phyloP scores from a whole-genome alignment of 2,797 vertebrate genomes.

The Parauchenoglanis ngamensis region DNA sequence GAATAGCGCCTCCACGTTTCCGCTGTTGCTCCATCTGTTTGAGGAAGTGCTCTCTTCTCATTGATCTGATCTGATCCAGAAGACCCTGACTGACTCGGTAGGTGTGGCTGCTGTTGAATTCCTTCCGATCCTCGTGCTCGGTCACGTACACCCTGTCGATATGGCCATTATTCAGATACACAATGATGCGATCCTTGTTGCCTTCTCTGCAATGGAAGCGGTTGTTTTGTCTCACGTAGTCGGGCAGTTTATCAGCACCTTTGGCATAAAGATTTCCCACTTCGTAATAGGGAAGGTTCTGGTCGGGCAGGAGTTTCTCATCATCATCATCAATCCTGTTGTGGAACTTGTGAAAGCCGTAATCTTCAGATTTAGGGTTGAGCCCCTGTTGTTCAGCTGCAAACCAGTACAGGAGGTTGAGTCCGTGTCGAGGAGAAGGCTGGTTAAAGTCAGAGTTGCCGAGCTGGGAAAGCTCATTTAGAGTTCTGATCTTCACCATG shows the following conservation, averaged over 20 bases:
- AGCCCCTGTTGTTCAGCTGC: neutral
- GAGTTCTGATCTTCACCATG: conserved; percentile 39
- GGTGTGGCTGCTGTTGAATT: neutral
- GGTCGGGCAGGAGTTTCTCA: neutral
- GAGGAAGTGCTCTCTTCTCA: neutral
- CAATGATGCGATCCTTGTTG: conserved; percentile 56
- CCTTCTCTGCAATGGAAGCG: rapidly evolving
- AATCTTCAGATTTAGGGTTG: neutral
- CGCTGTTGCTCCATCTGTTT: neutral
- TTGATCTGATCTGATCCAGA: neutral
- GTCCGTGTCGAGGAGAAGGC: conserved; percentile 42
- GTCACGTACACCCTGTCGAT: conserved; percentile 39
- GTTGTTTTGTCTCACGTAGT: neutral
- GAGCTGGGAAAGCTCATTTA: conserved; percentile 41
- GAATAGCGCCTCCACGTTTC: rapidly evolving
- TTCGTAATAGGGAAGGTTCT: conserved; percentile 30
- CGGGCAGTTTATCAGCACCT: neutral
- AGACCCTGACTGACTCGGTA: conserved; percentile 38
- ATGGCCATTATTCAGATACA: neutral
- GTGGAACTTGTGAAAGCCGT: conserved; percentile 39
- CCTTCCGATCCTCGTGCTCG: neutral
- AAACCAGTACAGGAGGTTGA: conserved; percentile 58
- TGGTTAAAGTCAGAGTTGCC: conserved; percentile 12
- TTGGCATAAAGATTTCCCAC: conserved; percentile 42
- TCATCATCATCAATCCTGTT: conserved; percentile 42